Evolutionary conservation across 2,113 vertebrate genomes (phyloP).

Genomic region (Stigmatopora argus): DNA sequence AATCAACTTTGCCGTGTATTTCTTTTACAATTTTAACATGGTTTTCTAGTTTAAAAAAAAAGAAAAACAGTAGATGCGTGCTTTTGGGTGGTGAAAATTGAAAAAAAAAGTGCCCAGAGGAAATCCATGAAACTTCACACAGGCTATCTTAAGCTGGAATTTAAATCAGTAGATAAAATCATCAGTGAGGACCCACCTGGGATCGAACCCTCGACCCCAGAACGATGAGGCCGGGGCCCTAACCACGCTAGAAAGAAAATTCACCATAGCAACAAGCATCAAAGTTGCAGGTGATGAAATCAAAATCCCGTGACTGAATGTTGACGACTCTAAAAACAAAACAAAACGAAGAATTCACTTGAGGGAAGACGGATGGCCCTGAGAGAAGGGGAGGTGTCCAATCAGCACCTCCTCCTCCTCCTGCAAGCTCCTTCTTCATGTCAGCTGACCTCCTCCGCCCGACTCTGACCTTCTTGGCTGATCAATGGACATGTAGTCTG

Average conservation of each 20-base stretch:
- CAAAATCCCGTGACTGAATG: not conserved
- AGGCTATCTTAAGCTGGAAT: too few species aligned
- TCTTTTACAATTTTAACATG: too few species aligned
- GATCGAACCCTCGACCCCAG: too few species aligned
- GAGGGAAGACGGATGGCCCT: constrained; percentile 13
- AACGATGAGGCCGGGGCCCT: too few species aligned
- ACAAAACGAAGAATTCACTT: not conserved
- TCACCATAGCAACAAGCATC: not conserved
- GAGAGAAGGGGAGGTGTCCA: not conserved
- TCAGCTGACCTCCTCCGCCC: constrained; percentile 3
- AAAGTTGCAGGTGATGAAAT: not conserved
- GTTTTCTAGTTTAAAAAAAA: too few species aligned
- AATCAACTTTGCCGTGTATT: too few species aligned
- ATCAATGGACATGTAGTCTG: constrained; percentile 51
- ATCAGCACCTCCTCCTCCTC: not conserved
- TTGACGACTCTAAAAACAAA: not conserved
- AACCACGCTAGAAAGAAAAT: not conserved
- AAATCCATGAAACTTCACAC: too few species aligned
- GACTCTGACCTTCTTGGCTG: constrained; percentile 44
- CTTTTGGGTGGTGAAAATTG: not conserved
- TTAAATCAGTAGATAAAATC: too few species aligned
- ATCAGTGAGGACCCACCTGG: too few species aligned
- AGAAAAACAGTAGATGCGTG: not conserved
- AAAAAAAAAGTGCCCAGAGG: not conserved
- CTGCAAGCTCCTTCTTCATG: constrained; percentile 18